phyloP scores from a whole-genome alignment of 1,140 invertebrate genomes.

The Neodiprion lecontei region DNA sequence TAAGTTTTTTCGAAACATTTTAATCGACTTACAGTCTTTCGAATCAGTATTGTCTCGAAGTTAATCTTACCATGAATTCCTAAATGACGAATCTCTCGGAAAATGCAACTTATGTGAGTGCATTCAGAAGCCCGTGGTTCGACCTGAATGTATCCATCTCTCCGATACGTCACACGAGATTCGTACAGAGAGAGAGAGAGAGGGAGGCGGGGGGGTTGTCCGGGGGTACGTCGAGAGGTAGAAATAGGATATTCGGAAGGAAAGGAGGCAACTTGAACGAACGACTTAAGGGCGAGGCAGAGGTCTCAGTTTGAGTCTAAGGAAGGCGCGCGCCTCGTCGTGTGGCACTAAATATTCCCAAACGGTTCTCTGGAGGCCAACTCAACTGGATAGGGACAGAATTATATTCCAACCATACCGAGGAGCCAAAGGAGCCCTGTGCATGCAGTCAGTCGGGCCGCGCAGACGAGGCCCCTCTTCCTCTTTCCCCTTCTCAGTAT shows the following conservation, averaged over 20 bases:
- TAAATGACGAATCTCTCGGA: too few relatives aligned
- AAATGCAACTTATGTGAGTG: too few relatives aligned
- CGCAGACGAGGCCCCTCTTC: neutral
- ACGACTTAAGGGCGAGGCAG: too few relatives aligned
- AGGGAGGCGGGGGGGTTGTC: neutral
- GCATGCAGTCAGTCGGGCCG: neutral
- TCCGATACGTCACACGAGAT: too few relatives aligned
- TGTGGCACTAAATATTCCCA: neutral
- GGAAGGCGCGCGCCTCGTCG: neutral
- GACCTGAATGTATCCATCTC: too few relatives aligned
- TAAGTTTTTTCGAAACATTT: too few relatives aligned
- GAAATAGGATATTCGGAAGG: neutral
- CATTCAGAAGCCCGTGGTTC: too few relatives aligned
- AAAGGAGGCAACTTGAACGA: neutral
- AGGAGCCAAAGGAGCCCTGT: neutral
- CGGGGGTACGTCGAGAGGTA: neutral
- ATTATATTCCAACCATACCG: constrained; percentile 5
- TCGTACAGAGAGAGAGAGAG: too few relatives aligned
- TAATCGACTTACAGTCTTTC: too few relatives aligned
- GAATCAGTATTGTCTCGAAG: too few relatives aligned
- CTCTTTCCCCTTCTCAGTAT: neutral
- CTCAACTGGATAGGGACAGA: constrained; percentile 6
- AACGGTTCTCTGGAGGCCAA: neutral
- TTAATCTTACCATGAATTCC: too few relatives aligned
- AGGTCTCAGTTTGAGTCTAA: neutral